Conservation (phyloP, 2,888 invertebrate species). For the Sarcophaga carnaria region DNA sequence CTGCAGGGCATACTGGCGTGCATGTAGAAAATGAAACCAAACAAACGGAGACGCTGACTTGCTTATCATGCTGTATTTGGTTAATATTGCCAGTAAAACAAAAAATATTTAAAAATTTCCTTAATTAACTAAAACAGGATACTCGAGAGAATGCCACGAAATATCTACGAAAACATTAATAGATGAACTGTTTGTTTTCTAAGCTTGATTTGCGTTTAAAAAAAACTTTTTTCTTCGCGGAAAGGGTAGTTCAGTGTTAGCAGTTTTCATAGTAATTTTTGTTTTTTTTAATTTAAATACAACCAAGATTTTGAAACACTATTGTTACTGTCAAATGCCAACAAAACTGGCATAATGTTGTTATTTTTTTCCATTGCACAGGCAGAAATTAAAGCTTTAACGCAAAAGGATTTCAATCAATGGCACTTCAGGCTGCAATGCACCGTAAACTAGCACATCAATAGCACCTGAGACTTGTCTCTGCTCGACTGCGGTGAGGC, state of each 20-base stretch:
- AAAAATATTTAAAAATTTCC: constrained; percentile 13
- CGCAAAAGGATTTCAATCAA: background rate
- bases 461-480: too few relatives aligned
- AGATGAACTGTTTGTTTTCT: too few relatives aligned
- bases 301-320: constrained; percentile 30
- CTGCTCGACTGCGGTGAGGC: too few relatives aligned
- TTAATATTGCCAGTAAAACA: background rate
- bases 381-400: constrained; percentile 26
- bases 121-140: background rate
- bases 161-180: too few relatives aligned
- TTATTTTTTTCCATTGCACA: constrained; percentile 37
- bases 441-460: too few relatives aligned
- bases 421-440: too few relatives aligned
- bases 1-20: constrained; percentile 9
- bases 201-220: too few relatives aligned
- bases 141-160: background rate
- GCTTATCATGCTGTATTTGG: background rate
- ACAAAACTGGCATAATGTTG: constrained; percentile 51
- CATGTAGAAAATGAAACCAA: background rate
- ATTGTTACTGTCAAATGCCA: constrained; percentile 58
- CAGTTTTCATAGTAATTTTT: too few relatives aligned
- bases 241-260: too few relatives aligned
- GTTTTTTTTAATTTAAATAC: too few relatives aligned
- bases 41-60: background rate
- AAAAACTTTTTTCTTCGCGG: too few relatives aligned